Evolutionary conservation across 2,888 invertebrate genomes (phyloP).

Genomic region (Nomada ferruginata): DNA sequence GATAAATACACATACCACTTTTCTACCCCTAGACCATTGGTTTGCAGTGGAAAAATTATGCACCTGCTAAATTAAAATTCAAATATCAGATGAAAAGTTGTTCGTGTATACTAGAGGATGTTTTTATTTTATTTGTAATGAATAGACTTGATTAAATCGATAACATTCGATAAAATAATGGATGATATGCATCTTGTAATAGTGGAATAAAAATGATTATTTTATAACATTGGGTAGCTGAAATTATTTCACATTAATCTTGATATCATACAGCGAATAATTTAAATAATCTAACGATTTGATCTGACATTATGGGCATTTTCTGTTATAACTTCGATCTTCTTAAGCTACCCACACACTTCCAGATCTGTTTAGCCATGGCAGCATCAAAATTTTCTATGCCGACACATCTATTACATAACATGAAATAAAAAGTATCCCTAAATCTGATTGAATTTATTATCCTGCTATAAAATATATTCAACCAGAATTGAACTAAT

Average conservation of each 20-base stretch:
- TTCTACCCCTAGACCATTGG: slow-evolving; percentile 91
- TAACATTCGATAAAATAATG: not conserved
- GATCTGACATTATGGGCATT: not conserved
- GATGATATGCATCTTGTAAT: not conserved
- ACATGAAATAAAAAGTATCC: slow-evolving; percentile 69
- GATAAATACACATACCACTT: slow-evolving; percentile 88
- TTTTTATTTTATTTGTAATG: not conserved
- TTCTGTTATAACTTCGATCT: slow-evolving; percentile 36
- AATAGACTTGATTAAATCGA: not conserved
- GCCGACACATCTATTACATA: slow-evolving; percentile 77
- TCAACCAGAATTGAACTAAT: not conserved
- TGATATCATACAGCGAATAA: not conserved
- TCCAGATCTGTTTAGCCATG: slow-evolving; percentile 67
- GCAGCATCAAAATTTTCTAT: slow-evolving; percentile 73
- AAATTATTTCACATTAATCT: not conserved
- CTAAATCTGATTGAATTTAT: slow-evolving; percentile 39
- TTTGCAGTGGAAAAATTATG: slow-evolving; percentile 90
- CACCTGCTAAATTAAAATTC: slow-evolving; percentile 86
- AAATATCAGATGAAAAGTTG: slow-evolving; percentile 12
- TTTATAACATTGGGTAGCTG: not conserved
- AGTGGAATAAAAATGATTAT: slow-evolving; percentile 1
- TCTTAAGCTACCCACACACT: slow-evolving; percentile 13
- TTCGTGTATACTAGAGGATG: not conserved
- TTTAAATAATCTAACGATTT: not conserved
- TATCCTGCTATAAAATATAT: slow-evolving; percentile 1